Conservation (phyloP, 2,888 invertebrate species). For the Sinelater perroti region DNA sequence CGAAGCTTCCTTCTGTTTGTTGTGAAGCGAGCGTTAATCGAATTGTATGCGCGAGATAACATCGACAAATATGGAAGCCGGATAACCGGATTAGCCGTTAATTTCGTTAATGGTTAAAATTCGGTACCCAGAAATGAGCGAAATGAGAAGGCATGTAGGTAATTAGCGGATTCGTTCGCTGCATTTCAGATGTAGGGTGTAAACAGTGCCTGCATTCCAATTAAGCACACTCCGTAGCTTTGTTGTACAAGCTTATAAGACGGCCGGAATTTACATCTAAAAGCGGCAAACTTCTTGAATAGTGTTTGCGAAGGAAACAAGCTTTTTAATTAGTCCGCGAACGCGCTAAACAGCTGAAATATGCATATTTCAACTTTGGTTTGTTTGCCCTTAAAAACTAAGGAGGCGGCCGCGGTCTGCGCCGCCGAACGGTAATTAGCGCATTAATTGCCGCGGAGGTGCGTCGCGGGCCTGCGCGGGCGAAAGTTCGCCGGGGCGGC, state of each 20-base stretch:
- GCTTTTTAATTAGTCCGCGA: constrained; percentile 33
- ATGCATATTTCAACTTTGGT: constrained; percentile 28
- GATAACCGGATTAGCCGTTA: constrained; percentile 27
- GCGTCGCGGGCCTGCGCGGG: too few relatives aligned
- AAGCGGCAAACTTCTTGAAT: constrained; percentile 32
- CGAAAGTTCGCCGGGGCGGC: too few relatives aligned
- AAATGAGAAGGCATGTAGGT: constrained; percentile 35
- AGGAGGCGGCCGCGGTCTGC: too few relatives aligned
- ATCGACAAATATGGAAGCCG: constrained; percentile 18
- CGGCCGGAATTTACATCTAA: constrained; percentile 34
- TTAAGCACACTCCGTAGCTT: constrained; percentile 35
- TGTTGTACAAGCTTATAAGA: constrained; percentile 34
- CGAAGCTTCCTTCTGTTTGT: too few relatives aligned
- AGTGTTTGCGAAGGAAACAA: constrained; percentile 29
- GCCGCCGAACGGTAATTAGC: too few relatives aligned
- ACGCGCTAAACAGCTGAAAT: constrained; percentile 31
- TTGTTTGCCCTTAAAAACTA: constrained; percentile 18
- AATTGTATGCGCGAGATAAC: constrained; percentile 7
- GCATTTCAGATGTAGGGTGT: constrained; percentile 33
- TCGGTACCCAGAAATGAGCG: constrained; percentile 22
- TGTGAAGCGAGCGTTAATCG: too few relatives aligned
- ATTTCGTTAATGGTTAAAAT: constrained; percentile 33
- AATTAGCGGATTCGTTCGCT: constrained; percentile 37
- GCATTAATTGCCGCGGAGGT: too few relatives aligned
- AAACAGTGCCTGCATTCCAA: constrained; percentile 38